Base-by-base conservation (phyloP, 2,888 invertebrate genomes). In the Melangyna quadrimaculata region DNA sequence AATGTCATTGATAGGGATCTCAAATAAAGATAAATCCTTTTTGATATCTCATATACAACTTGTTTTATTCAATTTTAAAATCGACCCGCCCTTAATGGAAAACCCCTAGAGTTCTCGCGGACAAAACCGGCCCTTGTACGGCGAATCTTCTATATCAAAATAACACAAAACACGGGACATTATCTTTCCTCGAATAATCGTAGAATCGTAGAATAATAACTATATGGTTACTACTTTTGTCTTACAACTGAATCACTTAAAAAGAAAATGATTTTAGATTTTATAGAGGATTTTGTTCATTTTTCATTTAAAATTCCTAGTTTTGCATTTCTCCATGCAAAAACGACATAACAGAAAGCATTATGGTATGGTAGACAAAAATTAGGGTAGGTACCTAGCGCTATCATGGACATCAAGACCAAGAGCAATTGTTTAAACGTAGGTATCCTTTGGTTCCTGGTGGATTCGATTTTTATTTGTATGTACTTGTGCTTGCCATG, bases 201-300 rank as follows among this genome's bases (percentile, higher is more conserved):
- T 61, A 73, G 2, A 51, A 55, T n/a, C n/a, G n/a, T n/a, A 67
- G 63, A 72, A 72, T 57, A 82, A 78, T 72, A 71, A 78, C 67
- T 67, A 63, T 43, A 1, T 72, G 82, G 63, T 82, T 82, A 82
- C 70, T 78, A 67, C 71, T 69, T 69, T 82, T 82, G 82, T 73
- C 78, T 78, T 48, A 63, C 82, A 69, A 82, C 71, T 73, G 72
- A 73, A 82, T 82, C 67, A 82, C 78, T 73, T 82, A 73, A 35
- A 82, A 82, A 69, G 82, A 82, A 77, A 71, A 71, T 67, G 71
- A 27, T 82, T 67, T 40, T n/a, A 35, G 59, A 61, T 71, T 75
- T 65, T 45, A 53, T 37, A 40, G 40, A 32, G 71, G 75, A 81
- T 67, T 72, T 61, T 63, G 72, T 61, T 29, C 82, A 82, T 78